Evolutionary conservation across 2,888 invertebrate genomes (phyloP), one percentile per base, ranked within the genome.

Genomic region (Harpalus rufipes): DNA sequence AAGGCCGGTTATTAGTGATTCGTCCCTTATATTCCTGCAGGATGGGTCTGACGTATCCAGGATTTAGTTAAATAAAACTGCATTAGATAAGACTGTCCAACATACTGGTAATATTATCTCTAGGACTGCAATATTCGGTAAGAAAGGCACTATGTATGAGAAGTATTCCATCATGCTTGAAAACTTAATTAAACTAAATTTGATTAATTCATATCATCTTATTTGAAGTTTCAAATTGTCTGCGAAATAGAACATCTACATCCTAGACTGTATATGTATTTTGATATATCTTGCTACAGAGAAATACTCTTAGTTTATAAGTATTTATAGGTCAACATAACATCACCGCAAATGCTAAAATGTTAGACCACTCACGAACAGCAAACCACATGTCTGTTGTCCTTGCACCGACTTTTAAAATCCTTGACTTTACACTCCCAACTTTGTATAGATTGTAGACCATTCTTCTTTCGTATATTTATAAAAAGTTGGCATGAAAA

Each of bases 401-500:
- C 72, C 68, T 68, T 68, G 68, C 25, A 5, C 6, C 21, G 44
- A n/a, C 16, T 39, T 61, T 61, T 61, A 4, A 68, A 68, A 68
- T 5, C 72, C 72, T 74, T 74, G 72, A 74, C 68, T 74, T 44
- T 74, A 44, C 44, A 74, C 8, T 51, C 44, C 44, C 10, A 51
- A 74, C 18, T 68, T 68, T 68, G 14, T 39, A 7, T 6, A 18
- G 32, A 14, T 16, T 74, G 14, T 51, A 18, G 41, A 74, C 16
- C 44, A 74, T 74, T 74, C 44, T 18, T 18, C 44, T 51, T n/a
- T 12, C 63, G 63, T 21, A 21, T 7, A 39, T 68, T 74, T 74
- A 41, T 18, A 44, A 6, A 74, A 41, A 74, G 14, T 74, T 74
- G 44, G 44, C 14, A 14, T 44, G 72, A 74, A 18, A 74, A 74